Evolutionary conservation across 2,888 invertebrate species (phyloP), one percentile per base, ranked within the genome.

Genomic region (Philopedon plagiatum): DNA sequence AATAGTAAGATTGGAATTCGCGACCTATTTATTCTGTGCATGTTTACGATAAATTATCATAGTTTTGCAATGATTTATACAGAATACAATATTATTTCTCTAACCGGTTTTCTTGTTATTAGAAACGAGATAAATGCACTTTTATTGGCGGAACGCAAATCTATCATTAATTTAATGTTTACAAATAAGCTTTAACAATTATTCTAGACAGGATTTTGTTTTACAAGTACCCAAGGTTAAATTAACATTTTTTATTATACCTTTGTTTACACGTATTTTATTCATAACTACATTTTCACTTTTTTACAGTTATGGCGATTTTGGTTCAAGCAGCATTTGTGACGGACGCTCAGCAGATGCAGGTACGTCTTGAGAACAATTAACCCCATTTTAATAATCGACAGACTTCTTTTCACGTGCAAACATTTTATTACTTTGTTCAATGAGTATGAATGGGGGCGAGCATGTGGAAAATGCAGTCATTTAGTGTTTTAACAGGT

Each of bases 241-340:
- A 49, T 46, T 29, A 70, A 41, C 60, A 58, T 18, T 49, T 60
- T 60, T 21, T 73, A 23, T 58, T 29, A 37, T 34, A n/a, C n/a
- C n/a, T n/a, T 65, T 39, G 23, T 58, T 51, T 26, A 44, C 51
- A 69, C 66, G 51, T 69, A 21, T 73, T 46, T 57, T 63, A 63
- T 62, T 63, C 29, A 41, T 29, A 34, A 62, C 23, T 19, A 57
- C 21, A 76, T 67, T 75, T 78, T 77, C 75, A 76, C 74, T 78
- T 78, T 75, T 78, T 80, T 79, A 75, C 77, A 80, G 80, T 78
- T 77, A 73, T 67, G 61, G 65, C 71, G 21, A 68, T 78, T 54
- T 67, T 76, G 67, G 67, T 77, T 21, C 69, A 74, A 60, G 76
- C 74, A 69, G 51, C 75, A 49, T 57, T 76, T 49, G 46, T 70